Evolutionary conservation across 2,113 vertebrate genomes (phyloP).

Genomic region (Macquaria australasica): DNA sequence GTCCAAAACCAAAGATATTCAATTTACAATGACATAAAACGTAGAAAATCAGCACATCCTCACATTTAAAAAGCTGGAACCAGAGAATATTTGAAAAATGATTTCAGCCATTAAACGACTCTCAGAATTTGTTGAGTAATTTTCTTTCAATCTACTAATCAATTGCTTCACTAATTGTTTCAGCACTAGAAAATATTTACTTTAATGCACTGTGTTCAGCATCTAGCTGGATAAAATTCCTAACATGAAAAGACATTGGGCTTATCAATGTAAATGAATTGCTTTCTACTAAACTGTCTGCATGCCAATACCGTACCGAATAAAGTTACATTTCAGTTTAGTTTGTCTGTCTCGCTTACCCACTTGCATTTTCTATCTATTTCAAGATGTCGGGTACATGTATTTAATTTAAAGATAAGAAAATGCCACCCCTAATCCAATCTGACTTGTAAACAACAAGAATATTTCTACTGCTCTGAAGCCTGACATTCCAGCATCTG

Average conservation of each 20-base stretch:
- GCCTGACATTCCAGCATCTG: neutral
- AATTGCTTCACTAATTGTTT: neutral
- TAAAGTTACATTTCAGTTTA: neutral
- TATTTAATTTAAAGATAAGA: neutral
- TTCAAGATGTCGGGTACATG: neutral
- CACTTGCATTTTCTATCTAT: neutral
- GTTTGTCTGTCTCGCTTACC: neutral
- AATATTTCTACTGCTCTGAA: neutral
- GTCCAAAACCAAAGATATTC: neutral
- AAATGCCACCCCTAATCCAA: neutral
- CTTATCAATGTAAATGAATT: neutral
- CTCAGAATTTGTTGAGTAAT: neutral
- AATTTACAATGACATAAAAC: neutral
- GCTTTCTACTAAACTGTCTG: neutral
- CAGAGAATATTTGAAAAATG: neutral
- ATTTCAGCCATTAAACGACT: neutral
- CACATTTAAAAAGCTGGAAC: neutral
- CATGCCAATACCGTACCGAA: neutral
- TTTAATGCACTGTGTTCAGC: neutral
- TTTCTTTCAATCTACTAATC: neutral
- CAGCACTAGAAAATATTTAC: neutral
- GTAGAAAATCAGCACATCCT: neutral
- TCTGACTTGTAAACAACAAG: neutral
- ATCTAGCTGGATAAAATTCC: neutral
- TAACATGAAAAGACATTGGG: neutral